These are phyloP conservation scores for Aldrovandia affinis DNA, from an alignment of 2,797 vertebrate species.

Conservation along the genomic window DNA sequence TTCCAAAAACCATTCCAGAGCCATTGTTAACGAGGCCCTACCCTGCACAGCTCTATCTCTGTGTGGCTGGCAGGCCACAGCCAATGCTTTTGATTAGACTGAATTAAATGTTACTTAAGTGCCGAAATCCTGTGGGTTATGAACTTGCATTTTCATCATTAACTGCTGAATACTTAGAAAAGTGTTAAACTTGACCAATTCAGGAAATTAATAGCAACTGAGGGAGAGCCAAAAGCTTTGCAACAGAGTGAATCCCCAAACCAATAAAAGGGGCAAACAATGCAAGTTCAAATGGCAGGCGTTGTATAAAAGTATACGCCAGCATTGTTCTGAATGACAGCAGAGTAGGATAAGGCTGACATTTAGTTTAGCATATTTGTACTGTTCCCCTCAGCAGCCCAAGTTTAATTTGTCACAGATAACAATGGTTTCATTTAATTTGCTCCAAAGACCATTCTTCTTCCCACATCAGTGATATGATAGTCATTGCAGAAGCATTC, in stretches of 20 bases:
- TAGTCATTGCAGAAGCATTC: conserved; percentile 22
- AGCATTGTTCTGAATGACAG: conserved; percentile 33
- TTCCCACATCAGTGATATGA: conserved; percentile 23
- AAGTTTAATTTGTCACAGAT: conserved; percentile 32
- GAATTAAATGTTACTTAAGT: not conserved
- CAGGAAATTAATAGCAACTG: not conserved
- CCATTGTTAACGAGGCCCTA: not conserved
- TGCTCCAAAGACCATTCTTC: not conserved
- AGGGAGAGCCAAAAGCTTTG: not conserved
- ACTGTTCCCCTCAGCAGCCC: conserved; percentile 20
- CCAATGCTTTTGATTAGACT: not conserved
- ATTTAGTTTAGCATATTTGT: conserved; percentile 26
- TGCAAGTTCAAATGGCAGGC: conserved; percentile 27
- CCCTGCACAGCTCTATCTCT: not conserved
- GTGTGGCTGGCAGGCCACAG: not conserved
- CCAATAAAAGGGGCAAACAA: conserved; percentile 14
- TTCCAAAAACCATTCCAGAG: not conserved
- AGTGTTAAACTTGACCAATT: not conserved
- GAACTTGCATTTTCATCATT: not conserved
- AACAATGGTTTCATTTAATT: conserved; percentile 33
- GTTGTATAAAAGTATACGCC: conserved; percentile 26
- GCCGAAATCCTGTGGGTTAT: not conserved
- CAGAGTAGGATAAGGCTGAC: conserved; percentile 34
- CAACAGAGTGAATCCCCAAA: not conserved
- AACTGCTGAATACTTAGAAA: conserved; percentile 9